Evolutionary conservation across 1,140 invertebrate genomes (phyloP), one percentile per base, ranked within the genome.

Genomic region (Drosophila leontia): DNA sequence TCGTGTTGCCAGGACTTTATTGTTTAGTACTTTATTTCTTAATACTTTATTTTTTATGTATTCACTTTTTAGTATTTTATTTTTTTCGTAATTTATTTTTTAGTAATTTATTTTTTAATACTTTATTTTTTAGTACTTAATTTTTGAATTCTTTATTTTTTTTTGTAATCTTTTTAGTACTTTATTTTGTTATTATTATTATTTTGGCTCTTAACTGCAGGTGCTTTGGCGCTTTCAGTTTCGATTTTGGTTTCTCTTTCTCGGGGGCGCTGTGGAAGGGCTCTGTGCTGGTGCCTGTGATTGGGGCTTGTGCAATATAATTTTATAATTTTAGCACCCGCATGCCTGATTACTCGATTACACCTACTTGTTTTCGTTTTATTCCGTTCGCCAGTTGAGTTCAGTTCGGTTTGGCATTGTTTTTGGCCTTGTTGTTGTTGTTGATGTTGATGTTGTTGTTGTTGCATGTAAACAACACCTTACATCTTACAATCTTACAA

Each of bases 381-480:
- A 26, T 47, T 56, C 13, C 19, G 35, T 3, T 55, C 53, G 35
- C 53, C 53, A n/a, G 51, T 55, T 13, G 34, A 55, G 48, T 74
- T 65, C 29, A 32, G 35, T 34, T 75, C 23, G 34, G 23, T 71
- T 47, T 58, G 53, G 53, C 42, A 48, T 32, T 35, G 64, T 37
- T 71, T 41, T 57, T 69, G 61, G 44, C 60, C 62, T 51, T 17
- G 61, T 65, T 39, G 59, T 58, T 39, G 51, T 45, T 34, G 51
- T 26, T 72, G 76, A n/a, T n/a, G n/a, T 51, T 17, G 61, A 62
- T 39, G 59, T 58, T 39, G 51, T 45, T 34, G 51, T 26, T 72
- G 76, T 78, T 87, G 84, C 71, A 75, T 88, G 83, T 88, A 87
- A 87, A 80, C 84, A 80, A 87, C 80, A 87, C 83, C 84, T 87